Percentiles rank a stretch among this genome's conserved stretches.
phyloP scores from a whole-genome alignment of 2,113 vertebrate genomes.

The Pteruthius melanotis region DNA sequence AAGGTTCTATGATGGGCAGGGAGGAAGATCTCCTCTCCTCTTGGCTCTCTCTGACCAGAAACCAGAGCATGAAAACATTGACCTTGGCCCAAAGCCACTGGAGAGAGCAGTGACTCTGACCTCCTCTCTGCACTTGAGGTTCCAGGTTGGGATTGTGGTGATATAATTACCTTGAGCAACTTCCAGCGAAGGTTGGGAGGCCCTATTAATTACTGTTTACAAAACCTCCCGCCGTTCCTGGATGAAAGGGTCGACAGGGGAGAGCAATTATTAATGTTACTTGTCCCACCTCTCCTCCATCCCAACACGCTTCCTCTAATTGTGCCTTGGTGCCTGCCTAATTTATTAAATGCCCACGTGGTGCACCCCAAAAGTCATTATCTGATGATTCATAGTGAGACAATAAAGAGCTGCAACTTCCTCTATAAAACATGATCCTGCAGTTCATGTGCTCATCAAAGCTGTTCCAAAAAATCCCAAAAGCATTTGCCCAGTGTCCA shows the following conservation, averaged over 20 bases:
- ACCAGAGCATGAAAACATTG: neutral
- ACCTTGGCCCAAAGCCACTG: neutral
- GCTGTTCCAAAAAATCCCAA: neutral
- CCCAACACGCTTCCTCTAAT: conserved; percentile 36
- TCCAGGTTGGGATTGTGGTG: conserved; percentile 13
- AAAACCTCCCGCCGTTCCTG: neutral
- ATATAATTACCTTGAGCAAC: conserved; percentile 24
- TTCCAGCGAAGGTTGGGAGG: conserved; percentile 24
- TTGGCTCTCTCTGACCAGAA: neutral
- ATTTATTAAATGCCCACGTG: conserved; percentile 46
- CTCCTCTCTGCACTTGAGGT: conserved; percentile 26
- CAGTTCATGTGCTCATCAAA: neutral
- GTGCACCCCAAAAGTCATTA: conserved; percentile 17
- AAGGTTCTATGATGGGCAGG: neutral
- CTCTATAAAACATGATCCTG: conserved; percentile 39
- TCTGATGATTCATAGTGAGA: conserved; percentile 31
- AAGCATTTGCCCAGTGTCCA: neutral
- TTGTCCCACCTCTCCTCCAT: conserved; percentile 47
- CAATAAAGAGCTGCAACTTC: conserved; percentile 26
- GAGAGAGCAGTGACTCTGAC: neutral
- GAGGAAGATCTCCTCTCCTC: neutral
- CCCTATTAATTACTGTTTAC: conserved; percentile 57
- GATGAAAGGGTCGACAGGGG: conserved; percentile 42
- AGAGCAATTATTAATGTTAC: conserved; percentile 36
- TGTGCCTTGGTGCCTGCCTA: conserved; percentile 34